These are phyloP conservation scores for Hydractinia echinata DNA, from an alignment of 30 jellyfish, hydroid and myxozoan genomes.

Conservation along the genomic window DNA sequence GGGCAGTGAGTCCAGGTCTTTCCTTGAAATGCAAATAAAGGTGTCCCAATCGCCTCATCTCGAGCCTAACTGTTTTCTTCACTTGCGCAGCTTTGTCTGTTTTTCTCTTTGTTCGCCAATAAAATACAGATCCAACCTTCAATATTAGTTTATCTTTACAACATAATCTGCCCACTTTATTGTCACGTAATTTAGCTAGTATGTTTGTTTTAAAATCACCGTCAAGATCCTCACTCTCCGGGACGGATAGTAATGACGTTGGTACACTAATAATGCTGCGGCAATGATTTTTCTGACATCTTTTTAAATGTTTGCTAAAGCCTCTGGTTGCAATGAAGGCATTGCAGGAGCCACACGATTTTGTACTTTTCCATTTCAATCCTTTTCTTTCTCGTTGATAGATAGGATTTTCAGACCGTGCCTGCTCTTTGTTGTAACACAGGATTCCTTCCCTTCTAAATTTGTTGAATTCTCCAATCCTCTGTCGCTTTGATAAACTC, in stretches of 20 bases:
- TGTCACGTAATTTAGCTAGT: not conserved
- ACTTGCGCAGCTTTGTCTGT: slow-evolving; percentile 19
- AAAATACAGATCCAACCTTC: slow-evolving; percentile 14
- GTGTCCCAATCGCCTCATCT: slow-evolving; percentile 31
- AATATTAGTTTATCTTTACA: slow-evolving; percentile 8
- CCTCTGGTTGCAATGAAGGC: not conserved
- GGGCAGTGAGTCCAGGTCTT: not conserved
- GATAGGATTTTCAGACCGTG: slow-evolving; percentile 16
- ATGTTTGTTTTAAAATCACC: slow-evolving; percentile 8
- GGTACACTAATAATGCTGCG: slow-evolving; percentile 14
- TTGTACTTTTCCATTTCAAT: not conserved
- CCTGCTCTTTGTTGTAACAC: not conserved
- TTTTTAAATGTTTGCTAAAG: slow-evolving; percentile 21
- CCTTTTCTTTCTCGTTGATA: slow-evolving; percentile 28
- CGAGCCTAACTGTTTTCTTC: slow-evolving; percentile 13
- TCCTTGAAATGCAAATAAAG: not conserved
- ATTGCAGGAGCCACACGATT: slow-evolving; percentile 14
- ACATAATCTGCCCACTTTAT: slow-evolving; percentile 18
- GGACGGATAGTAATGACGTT: not conserved
- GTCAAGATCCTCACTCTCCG: slow-evolving; percentile 9
- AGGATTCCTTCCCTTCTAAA: slow-evolving; percentile 21
- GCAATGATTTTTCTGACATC: slow-evolving; percentile 22
- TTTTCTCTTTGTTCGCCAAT: slow-evolving; percentile 6
- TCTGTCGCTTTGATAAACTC: slow-evolving; percentile 1
- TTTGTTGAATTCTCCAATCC: slow-evolving; percentile 3